Evolutionary conservation across 2,797 vertebrate species (phyloP), one percentile per base, ranked within the genome.

Genomic region (Antennarius maculatus): DNA sequence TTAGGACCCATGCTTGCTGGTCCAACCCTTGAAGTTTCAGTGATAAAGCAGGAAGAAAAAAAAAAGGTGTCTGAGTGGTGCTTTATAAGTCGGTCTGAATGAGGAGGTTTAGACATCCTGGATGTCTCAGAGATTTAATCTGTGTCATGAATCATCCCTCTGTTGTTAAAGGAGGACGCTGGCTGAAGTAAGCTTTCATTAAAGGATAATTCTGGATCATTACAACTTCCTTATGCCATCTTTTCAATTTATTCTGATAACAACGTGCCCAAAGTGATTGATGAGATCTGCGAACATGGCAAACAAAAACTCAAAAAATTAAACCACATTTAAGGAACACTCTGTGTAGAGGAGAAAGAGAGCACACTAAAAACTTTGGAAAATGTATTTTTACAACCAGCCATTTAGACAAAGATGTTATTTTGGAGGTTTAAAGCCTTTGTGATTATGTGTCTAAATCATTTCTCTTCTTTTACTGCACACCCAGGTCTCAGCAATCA

Each of bases 131-230:
- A 61, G 56, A 71, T 53, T 15, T 56, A 56, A 13, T 77, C 52
- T 82, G 76, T 74, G 58, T 69, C 34, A 51, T 64, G 70, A 41
- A 55, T 76, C 64, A 66, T 61, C 74, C 61, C 56, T 62, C 43
- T n/a, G 69, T 71, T 81, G 84, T 86, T 85, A 86, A 79, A 87
- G 71, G 84, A 86, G 74, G 57, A 69, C 71, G 63, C 79, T 76
- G 87, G 86, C 80, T 80, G 43, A 75, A 81, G 77, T 39, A 7
- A 34, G 45, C 18, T 37, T 45, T 37, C 4, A 8, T 14, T 51
- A 12, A 72, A 70, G 62, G 69, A 47, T 55, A 9, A 72, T 16
- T 59, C 43, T 16, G 7, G 9, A 16, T 72, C 53, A 27, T 53
- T 48, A 11, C 15, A 48, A 53, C 61, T 60, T 61, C 7, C 15